Evolutionary conservation across 2,797 vertebrate species (phyloP), one percentile per base, ranked within the genome.

Genomic region (Catamblyrhynchus diadema): DNA sequence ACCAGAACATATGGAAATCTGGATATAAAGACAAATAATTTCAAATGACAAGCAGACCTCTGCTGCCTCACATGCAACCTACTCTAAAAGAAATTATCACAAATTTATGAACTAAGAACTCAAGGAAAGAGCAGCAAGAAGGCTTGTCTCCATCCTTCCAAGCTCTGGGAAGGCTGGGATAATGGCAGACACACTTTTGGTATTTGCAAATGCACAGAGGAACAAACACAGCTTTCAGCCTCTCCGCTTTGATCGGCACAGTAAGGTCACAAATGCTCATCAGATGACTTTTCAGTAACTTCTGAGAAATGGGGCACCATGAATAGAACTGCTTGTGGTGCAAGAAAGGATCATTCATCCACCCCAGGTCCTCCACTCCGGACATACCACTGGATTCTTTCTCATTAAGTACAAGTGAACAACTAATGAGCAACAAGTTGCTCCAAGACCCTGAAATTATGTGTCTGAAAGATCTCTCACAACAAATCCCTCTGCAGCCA

Each of bases 221-320:
- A 94, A 95, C 86, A 95, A 80, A 57, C 24, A 0, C 12, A 10
- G 86, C 90, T 87, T 84, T 86, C 70, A 91, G 80, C 14, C 22
- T 8, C 65, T 19, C 35, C 1, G 15, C 75, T 93, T 64, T 81
- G 57, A 92, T 77, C 8, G 4, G 54, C 69, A 6, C 14, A 42
- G 41, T 1, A 30, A 75, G 71, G 88, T 65, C 94, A 91, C 81
- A 45, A 87, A 78, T 0, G 1, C 64, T 47, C 3, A 81, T 69
- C 91, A 86, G 65, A 81, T 92, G 93, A 92, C 89, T 96, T 33
- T 23, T 22, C 28, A 25, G 9, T 13, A 80, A 71, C 61, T 65
- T 64, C 11, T 2, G 30, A n/a, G 71, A 54, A 82, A 78, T 1
- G 24, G 45, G 10, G 32, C 69, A 59, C 53, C n/a, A 23, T 59